A percentile compares a stretch with the other conserved stretches of the same genome.
These are phyloP conservation scores for Bombus consobrinus DNA, from an alignment of 1,140 invertebrate species.

Conservation along the genomic window DNA sequence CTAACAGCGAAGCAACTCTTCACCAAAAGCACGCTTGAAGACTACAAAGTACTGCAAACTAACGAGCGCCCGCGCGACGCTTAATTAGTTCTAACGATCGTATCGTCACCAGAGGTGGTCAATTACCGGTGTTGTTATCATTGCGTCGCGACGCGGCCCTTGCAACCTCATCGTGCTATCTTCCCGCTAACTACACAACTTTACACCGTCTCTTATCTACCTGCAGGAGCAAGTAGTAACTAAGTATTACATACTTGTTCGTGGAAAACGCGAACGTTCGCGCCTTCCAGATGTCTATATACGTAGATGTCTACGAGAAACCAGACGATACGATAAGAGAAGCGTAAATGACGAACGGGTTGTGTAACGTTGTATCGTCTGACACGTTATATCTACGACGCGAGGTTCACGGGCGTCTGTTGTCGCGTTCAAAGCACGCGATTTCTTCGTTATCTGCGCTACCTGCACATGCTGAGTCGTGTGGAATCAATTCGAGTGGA, in stretches of 20 bases:
- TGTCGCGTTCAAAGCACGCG: neutral
- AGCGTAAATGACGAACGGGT: neutral
- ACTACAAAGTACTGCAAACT: neutral
- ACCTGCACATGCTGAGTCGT: neutral
- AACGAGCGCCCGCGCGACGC: neutral
- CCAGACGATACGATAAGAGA: neutral
- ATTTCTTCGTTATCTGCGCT: neutral
- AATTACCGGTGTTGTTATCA: conserved; percentile 21
- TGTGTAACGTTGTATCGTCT: neutral
- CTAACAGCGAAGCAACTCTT: neutral
- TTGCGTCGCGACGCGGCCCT: neutral
- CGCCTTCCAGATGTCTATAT: too few relatives aligned
- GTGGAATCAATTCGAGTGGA: too few relatives aligned
- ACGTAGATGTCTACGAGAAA: neutral
- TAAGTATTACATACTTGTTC: neutral
- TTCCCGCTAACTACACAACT: neutral
- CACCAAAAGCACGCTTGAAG: neutral
- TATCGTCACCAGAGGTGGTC: conserved; percentile 26
- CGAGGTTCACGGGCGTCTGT: neutral
- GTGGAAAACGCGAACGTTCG: neutral
- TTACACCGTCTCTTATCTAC: neutral
- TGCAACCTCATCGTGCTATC: neutral
- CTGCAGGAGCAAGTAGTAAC: neutral
- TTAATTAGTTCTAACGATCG: conserved; percentile 25
- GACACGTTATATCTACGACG: neutral